phyloP scores from a whole-genome alignment of 2,797 vertebrate species.

The Morelia viridis region DNA sequence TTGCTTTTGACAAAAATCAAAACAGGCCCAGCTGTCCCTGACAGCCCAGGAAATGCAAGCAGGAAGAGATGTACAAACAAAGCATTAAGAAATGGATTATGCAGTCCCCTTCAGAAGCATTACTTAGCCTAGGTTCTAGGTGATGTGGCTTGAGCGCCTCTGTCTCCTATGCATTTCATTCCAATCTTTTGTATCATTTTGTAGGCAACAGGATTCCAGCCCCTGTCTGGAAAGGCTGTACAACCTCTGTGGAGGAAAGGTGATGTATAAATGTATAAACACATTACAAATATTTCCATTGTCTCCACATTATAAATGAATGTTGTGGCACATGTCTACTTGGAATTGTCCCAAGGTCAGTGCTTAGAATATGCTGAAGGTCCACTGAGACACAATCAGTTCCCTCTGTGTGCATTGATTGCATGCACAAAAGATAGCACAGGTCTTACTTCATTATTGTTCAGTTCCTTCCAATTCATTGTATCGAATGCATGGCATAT shows the following conservation, averaged over 20 bases:
- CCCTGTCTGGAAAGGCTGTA: too few species aligned
- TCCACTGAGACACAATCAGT: not conserved
- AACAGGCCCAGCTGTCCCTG: constrained; percentile 53
- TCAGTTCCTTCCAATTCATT: too few species aligned
- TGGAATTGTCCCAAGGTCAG: not conserved
- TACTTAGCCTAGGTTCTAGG: not conserved
- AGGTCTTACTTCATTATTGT: not conserved
- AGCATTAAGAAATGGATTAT: constrained; percentile 21
- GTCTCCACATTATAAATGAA: not conserved
- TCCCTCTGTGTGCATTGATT: not conserved
- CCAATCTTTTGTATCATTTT: not conserved
- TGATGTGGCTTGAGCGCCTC: not conserved
- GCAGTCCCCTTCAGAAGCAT: not conserved
- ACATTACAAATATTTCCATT: not conserved
- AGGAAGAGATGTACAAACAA: constrained; percentile 38
- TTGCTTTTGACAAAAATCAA: constrained; percentile 52
- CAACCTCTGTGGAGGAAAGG: not conserved
- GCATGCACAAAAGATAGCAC: not conserved
- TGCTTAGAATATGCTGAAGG: not conserved
- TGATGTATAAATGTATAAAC: not conserved
- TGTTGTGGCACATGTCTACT: not conserved
- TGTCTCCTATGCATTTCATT: not conserved
- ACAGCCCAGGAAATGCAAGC: constrained; percentile 21
- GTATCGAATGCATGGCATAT: too few species aligned
- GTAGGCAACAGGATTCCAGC: not conserved